Evolutionary conservation across 92 coral and sea anemone species (phyloP).

Genomic region (Parazoanthus atlanticus): DNA sequence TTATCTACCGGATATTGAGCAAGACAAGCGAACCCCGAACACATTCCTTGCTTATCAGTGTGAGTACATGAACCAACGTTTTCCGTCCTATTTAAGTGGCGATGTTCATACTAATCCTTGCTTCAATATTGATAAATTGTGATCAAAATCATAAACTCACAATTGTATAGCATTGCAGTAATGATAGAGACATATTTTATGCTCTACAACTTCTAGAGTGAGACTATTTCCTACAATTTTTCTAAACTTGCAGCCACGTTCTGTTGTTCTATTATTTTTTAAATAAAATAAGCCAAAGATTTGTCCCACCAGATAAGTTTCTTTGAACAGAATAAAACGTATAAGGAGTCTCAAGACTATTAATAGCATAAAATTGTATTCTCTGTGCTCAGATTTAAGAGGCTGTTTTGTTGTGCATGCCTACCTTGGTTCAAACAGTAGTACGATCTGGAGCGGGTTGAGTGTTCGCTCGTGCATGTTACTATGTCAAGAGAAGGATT

Average conservation of each 20-base stretch:
- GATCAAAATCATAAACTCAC: too few species aligned
- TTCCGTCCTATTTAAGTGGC: neutral
- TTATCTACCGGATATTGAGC: constrained; percentile 1
- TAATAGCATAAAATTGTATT: neutral
- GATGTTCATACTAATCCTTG: neutral
- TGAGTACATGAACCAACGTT: constrained; percentile 37
- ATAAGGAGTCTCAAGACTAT: neutral
- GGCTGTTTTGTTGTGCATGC: constrained; percentile 81
- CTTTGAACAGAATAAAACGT: neutral
- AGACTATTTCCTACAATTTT: too few species aligned
- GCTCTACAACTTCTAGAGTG: too few species aligned
- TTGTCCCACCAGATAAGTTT: too few species aligned
- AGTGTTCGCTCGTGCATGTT: constrained; percentile 76
- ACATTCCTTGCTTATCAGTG: constrained; percentile 62
- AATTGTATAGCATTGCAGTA: too few species aligned
- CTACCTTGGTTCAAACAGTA: constrained; percentile 64
- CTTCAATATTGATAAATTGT: neutral
- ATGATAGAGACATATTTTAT: too few species aligned
- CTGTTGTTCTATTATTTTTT: too few species aligned
- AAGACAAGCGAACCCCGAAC: constrained; percentile 6
- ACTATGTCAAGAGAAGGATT: constrained; percentile 64
- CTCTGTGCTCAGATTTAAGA: constrained; percentile 55
- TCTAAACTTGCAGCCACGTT: too few species aligned
- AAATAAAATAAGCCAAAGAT: too few species aligned
- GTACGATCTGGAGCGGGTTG: constrained; percentile 68